phyloP scores from a whole-genome alignment of 2,113 vertebrate species.

The Leptodactylus fuscus region DNA sequence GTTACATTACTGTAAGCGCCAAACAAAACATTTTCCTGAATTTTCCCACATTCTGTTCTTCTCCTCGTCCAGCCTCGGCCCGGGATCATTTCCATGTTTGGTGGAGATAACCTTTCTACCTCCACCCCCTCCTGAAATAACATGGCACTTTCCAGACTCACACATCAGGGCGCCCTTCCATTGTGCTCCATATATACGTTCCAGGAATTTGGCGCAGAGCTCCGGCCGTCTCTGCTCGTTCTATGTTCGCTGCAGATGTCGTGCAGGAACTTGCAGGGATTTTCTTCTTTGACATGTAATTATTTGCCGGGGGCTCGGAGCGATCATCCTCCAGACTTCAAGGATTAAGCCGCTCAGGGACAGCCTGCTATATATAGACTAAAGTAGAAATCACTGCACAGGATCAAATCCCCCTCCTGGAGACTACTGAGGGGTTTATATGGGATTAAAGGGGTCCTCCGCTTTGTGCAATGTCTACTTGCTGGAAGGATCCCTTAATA shows the following conservation, averaged over 20 bases:
- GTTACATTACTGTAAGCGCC: not conserved
- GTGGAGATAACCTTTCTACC: not conserved
- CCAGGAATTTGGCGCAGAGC: not conserved
- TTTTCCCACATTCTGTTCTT: not conserved
- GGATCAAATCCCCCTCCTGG: not conserved
- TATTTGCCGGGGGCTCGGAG: not conserved
- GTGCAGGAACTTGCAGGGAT: not conserved
- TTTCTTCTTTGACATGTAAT: not conserved
- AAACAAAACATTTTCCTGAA: not conserved
- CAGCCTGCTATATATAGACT: not conserved
- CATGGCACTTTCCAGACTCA: not conserved
- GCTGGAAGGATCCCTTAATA: no score
- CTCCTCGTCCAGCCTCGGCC: not conserved
- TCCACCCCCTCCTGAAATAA: not conserved
- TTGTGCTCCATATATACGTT: not conserved
- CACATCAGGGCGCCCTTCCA: not conserved
- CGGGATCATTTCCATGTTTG: not conserved
- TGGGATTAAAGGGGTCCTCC: not conserved
- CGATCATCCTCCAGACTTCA: not conserved
- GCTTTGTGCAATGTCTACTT: no score
- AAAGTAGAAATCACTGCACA: not conserved
- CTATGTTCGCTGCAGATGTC: no score
- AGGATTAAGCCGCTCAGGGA: not conserved
- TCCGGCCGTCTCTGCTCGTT: not conserved
- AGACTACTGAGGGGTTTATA: not conserved